Conservation (phyloP, 2,888 invertebrate species). For the Polymixis lichenea region DNA sequence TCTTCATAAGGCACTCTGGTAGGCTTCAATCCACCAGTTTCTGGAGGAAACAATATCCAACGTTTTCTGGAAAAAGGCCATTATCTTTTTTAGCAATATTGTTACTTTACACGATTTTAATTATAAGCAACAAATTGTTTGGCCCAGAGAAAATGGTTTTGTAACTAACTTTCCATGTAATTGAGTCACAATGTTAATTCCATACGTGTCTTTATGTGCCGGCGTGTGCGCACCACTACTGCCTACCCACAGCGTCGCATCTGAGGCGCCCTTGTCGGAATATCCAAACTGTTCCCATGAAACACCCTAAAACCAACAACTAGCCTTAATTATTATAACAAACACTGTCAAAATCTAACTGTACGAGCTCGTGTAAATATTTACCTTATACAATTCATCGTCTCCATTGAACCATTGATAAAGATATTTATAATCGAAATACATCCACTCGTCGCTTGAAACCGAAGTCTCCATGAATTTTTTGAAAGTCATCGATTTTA, state of each 20-base stretch:
- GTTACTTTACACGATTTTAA: background rate
- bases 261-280: slow-evolving; percentile 91
- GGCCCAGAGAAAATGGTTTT: background rate
- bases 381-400: slow-evolving; percentile 91
- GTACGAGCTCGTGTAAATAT: background rate
- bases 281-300: slow-evolving; percentile 94
- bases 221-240: slow-evolving; percentile 97
- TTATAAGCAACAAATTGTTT: background rate
- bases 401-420: slow-evolving; percentile 92
- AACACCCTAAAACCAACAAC: slow-evolving; percentile 71
- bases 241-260: slow-evolving; percentile 97
- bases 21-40: slow-evolving; percentile 92
- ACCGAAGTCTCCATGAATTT: slow-evolving; percentile 90
- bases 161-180: slow-evolving; percentile 94
- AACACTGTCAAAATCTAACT: background rate
- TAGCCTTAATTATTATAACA: slow-evolving; percentile 16
- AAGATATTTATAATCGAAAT: slow-evolving; percentile 96
- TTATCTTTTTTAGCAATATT: background rate
- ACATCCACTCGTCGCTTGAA: slow-evolving; percentile 92
- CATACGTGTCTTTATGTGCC: slow-evolving; percentile 98
- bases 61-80: slow-evolving; percentile 92
- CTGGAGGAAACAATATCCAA: slow-evolving; percentile 97
- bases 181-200: slow-evolving; percentile 97
- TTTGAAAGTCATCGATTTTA: slow-evolving; percentile 90
- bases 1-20: slow-evolving; percentile 98